Evolutionary conservation across 2,888 invertebrate genomes (phyloP).

Genomic region (Xestobium rufovillosum): DNA sequence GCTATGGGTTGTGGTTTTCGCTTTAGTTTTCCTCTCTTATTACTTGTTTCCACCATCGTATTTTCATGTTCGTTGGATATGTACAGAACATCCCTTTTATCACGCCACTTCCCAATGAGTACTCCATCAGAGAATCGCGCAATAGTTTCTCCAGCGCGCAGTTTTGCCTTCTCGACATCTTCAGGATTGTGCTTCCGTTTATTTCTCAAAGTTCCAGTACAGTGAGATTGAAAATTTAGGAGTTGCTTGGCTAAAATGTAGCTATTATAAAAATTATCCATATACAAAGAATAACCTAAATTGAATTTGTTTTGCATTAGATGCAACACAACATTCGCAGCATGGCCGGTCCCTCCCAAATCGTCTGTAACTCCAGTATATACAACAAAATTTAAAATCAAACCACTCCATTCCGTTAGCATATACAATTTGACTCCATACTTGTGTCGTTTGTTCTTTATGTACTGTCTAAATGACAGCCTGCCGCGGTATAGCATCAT

Average conservation of each 20-base stretch:
- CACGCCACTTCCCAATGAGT: constrained; percentile 30
- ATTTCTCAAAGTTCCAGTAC: constrained; percentile 34
- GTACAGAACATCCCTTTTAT: constrained; percentile 29
- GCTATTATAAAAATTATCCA: constrained; percentile 23
- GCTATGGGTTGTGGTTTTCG: constrained; percentile 21
- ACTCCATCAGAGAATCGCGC: constrained; percentile 23
- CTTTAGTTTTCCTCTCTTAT: constrained; percentile 17
- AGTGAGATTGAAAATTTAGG: constrained; percentile 26
- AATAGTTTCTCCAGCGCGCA: constrained; percentile 23
- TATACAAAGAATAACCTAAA: constrained; percentile 17
- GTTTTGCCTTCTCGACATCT: constrained; percentile 24
- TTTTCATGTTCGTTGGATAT: constrained; percentile 27
- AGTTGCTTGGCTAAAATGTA: constrained; percentile 12
- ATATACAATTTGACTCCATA: constrained; percentile 25
- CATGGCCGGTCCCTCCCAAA: constrained; percentile 10
- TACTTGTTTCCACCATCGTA: constrained; percentile 17
- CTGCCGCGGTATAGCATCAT: not conserved
- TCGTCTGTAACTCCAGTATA: constrained; percentile 11
- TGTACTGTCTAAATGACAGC: not conserved
- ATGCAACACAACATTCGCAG: constrained; percentile 11
- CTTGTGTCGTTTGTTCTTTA: not conserved
- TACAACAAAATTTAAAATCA: constrained; percentile 21
- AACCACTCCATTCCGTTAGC: constrained; percentile 32
- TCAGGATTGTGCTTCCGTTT: constrained; percentile 24
- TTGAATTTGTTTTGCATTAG: constrained; percentile 11